Conservation (phyloP, 2,888 invertebrate genomes). For the Colostygia pectinataria region DNA sequence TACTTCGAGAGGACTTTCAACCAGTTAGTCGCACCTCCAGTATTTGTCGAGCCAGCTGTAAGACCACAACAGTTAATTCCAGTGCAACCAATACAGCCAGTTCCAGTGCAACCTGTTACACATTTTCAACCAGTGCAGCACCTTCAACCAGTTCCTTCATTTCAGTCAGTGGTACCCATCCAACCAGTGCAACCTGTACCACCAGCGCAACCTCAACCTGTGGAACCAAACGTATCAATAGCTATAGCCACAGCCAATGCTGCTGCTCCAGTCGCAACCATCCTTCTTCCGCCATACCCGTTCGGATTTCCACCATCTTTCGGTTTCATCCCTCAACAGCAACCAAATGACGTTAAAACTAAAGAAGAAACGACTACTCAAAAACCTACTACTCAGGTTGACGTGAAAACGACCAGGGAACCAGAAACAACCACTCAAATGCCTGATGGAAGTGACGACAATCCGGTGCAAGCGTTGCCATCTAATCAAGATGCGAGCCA, state of each 20-base stretch:
- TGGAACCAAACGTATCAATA: constrained; percentile 67
- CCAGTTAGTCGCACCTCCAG: constrained; percentile 55
- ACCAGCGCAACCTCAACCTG: constrained; percentile 42
- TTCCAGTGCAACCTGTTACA: constrained; percentile 15
- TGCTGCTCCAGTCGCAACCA: constrained; percentile 72
- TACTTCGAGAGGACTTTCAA: constrained; percentile 86
- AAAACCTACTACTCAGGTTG: constrained; percentile 49
- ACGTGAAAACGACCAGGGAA: constrained; percentile 48
- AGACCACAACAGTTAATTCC: constrained; percentile 22
- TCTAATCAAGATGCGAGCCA: constrained; percentile 54
- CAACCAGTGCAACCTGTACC: constrained; percentile 35
- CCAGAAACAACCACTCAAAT: constrained; percentile 59
- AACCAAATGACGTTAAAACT: constrained; percentile 51
- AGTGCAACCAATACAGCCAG: constrained; percentile 15
- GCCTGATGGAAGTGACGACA: constrained; percentile 63
- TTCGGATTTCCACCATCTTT: constrained; percentile 67
- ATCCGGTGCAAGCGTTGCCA: constrained; percentile 63
- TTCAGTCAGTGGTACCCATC: constrained; percentile 30
- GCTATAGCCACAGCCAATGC: constrained; percentile 74
- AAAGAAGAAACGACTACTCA: constrained; percentile 55
- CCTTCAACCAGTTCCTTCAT: constrained; percentile 26
- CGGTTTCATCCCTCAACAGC: constrained; percentile 56
- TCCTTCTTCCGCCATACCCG: constrained; percentile 71
- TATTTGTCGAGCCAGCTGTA: constrained; percentile 36
- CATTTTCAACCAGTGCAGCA: constrained; percentile 32